Percentiles rank a stretch among this genome's conserved stretches.
These are phyloP conservation scores for Puma concolor DNA, from an alignment of 2,113 vertebrate species.

Conservation along the genomic window DNA sequence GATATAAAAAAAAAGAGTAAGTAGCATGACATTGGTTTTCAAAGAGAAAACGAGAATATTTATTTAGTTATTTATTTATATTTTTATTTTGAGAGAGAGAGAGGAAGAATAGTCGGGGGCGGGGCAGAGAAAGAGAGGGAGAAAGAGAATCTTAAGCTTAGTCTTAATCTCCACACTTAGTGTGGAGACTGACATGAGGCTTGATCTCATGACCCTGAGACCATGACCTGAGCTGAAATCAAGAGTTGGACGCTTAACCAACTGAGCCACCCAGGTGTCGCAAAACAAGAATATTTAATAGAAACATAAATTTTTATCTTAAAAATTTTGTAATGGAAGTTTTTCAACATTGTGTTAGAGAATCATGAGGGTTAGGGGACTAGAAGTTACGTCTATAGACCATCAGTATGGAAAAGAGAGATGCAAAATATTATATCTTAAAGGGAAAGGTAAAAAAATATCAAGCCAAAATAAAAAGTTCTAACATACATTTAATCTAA, in stretches of 20 bases:
- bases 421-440: neutral
- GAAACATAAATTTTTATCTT: neutral
- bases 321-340: neutral
- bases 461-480: neutral
- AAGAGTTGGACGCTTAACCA: too few relatives aligned
- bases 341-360: neutral
- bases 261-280: too few relatives aligned
- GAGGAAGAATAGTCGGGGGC: too few relatives aligned
- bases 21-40: neutral
- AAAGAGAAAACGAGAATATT: neutral
- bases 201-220: too few relatives aligned
- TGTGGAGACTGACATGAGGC: too few relatives aligned
- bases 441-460: neutral
- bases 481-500: neutral
- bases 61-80: too few relatives aligned
- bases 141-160: too few relatives aligned
- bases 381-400: neutral
- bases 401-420: neutral
- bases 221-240: too few relatives aligned
- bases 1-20: neutral
- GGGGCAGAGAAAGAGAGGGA: too few relatives aligned
- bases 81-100: too few relatives aligned
- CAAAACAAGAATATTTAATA: neutral
- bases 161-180: too few relatives aligned
- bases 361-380: neutral